Conservation (phyloP, 2,888 invertebrate species). For the Sminthurinus aureus region DNA sequence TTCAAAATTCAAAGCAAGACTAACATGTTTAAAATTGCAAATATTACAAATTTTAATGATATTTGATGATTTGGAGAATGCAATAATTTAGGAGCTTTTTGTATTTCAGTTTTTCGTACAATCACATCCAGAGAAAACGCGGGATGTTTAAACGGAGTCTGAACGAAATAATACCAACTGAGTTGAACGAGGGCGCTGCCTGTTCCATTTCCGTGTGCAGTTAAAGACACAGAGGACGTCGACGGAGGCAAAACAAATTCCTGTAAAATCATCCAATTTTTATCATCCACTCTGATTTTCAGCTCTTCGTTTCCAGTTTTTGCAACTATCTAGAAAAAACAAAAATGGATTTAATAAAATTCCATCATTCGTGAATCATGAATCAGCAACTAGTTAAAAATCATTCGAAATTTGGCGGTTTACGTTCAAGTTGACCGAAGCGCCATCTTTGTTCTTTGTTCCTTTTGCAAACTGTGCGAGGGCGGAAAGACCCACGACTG, state of each 20-base stretch:
- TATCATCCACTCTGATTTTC: conserved; percentile 14
- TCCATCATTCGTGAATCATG: too few relatives aligned
- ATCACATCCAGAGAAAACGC: conserved; percentile 41
- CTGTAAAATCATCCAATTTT: conserved; percentile 42
- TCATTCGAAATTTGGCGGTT: too few relatives aligned
- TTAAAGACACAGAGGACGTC: conserved; percentile 13
- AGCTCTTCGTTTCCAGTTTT: not conserved
- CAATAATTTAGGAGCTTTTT: too few relatives aligned
- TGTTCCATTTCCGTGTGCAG: conserved; percentile 40
- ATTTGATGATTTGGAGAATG: too few relatives aligned
- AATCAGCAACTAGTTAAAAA: not conserved
- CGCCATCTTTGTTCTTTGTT: not conserved
- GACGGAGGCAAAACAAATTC: conserved; percentile 41
- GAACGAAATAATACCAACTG: conserved; percentile 48
- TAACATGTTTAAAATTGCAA: too few relatives aligned
- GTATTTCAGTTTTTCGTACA: too few relatives aligned
- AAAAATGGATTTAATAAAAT: too few relatives aligned
- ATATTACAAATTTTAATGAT: too few relatives aligned
- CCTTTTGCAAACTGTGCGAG: conserved; percentile 41
- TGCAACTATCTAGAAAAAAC: not conserved
- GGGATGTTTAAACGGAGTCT: conserved; percentile 30
- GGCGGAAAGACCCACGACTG: conserved; percentile 48
- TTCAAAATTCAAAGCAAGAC: not conserved
- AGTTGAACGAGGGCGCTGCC: conserved; percentile 50
- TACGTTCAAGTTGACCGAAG: not conserved